phyloP scores from a whole-genome alignment of 2,113 vertebrate species.

The Epinephelus moara region DNA sequence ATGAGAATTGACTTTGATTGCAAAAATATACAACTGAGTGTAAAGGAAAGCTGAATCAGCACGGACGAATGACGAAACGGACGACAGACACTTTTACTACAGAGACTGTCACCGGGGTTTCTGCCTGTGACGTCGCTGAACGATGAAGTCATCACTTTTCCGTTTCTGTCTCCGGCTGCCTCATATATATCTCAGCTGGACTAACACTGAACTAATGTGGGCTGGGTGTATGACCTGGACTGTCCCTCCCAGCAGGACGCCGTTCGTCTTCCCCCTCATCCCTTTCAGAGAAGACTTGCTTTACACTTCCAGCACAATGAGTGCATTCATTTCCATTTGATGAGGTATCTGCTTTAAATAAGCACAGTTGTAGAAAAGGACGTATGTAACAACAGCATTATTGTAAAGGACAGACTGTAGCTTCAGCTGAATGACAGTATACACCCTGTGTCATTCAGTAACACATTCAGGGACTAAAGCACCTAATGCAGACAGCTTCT shows the following conservation, averaged over 20 bases:
- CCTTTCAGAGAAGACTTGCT: slow-evolving; percentile 9
- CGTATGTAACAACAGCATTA: slow-evolving; percentile 46
- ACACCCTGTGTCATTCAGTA: slow-evolving; percentile 15
- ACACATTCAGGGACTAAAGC: slow-evolving; percentile 30
- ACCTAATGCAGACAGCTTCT: slow-evolving; percentile 3
- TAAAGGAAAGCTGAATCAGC: slow-evolving; percentile 22
- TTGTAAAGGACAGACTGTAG: slow-evolving; percentile 39
- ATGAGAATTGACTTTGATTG: not conserved
- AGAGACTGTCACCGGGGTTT: slow-evolving; percentile 21
- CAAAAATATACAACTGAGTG: not conserved
- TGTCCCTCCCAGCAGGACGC: slow-evolving; percentile 18
- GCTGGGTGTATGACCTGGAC: slow-evolving; percentile 46
- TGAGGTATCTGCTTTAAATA: slow-evolving; percentile 41
- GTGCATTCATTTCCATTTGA: slow-evolving; percentile 53
- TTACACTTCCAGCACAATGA: slow-evolving; percentile 57
- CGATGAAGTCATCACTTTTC: slow-evolving; percentile 65
- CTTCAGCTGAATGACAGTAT: slow-evolving; percentile 25
- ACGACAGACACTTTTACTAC: slow-evolving; percentile 25
- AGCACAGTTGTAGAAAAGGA: slow-evolving; percentile 21
- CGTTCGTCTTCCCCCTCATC: slow-evolving; percentile 1
- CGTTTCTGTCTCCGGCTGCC: slow-evolving; percentile 31
- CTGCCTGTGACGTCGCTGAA: slow-evolving; percentile 49
- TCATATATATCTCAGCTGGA: slow-evolving; percentile 39
- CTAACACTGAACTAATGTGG: slow-evolving; percentile 52
- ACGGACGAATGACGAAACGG: slow-evolving; percentile 10